phyloP scores from a whole-genome alignment of 2,113 vertebrate genomes.

The Peromyscus californicus region DNA sequence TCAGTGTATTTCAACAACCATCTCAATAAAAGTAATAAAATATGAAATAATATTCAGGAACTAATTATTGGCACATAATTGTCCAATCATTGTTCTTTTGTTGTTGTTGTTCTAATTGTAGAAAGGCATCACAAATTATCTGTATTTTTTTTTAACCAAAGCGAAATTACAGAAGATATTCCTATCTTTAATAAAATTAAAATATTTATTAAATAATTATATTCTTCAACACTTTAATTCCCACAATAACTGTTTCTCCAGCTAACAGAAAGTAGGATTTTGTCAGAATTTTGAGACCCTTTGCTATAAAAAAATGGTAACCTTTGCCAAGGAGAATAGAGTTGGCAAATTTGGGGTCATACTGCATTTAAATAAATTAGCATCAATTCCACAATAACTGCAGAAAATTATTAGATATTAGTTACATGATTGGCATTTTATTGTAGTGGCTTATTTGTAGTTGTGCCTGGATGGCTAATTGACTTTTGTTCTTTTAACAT shows the following conservation, averaged over 20 bases:
- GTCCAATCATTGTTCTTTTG: background rate
- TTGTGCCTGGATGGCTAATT: background rate
- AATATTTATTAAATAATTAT: background rate
- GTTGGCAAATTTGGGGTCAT: background rate
- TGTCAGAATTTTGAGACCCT: background rate
- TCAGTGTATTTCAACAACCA: background rate
- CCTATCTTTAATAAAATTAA: background rate
- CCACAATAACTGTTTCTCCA: background rate
- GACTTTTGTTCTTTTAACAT: constrained; percentile 29
- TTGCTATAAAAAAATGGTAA: background rate
- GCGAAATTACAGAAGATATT: background rate
- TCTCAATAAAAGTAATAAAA: background rate
- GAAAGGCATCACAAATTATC: background rate
- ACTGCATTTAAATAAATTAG: background rate
- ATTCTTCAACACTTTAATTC: background rate
- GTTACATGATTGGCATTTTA: background rate
- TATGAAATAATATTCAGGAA: background rate
- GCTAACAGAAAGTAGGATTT: background rate
- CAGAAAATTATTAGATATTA: background rate
- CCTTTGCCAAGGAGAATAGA: background rate
- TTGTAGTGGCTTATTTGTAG: background rate
- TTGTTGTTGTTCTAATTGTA: background rate
- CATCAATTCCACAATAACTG: background rate
- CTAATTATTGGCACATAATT: background rate
- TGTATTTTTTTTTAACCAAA: background rate